These are phyloP conservation scores for Hydra vulgaris DNA, from an alignment of 30 jellyfish, hydroid and myxozoan species.

Conservation along the genomic window DNA sequence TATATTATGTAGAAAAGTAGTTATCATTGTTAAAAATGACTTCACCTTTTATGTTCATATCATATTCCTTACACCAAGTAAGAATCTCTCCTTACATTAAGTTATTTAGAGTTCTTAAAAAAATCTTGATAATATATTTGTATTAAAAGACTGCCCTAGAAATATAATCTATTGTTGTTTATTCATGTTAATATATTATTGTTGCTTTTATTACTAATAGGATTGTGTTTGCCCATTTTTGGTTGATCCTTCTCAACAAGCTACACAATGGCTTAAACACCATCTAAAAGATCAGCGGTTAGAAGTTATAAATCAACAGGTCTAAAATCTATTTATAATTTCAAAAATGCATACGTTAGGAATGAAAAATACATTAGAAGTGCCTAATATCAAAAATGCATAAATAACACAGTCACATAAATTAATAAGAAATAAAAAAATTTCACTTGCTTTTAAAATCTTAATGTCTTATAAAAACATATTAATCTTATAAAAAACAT, in stretches of 20 bases:
- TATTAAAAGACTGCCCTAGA: no score
- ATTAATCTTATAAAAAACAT: no score
- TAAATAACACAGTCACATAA: neutral
- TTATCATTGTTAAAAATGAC: no score
- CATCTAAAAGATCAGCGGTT: slow-evolving; percentile 70
- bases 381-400: neutral
- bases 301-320: slow-evolving; percentile 82
- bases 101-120: no score
- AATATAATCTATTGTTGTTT: neutral
- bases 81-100: no score
- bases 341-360: neutral
- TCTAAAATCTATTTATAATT: neutral
- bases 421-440: no score
- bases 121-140: no score
- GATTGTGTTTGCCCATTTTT: slow-evolving; percentile 64
- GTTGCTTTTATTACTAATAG: slow-evolving; percentile 2
- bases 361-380: neutral
- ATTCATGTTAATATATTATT: neutral
- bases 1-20: no score
- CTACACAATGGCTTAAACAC: slow-evolving; percentile 66
- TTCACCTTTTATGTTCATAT: no score
- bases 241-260: slow-evolving; percentile 88
- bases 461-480: no score
- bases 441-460: no score
- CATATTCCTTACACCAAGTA: no score